These are phyloP conservation scores for Pentalonia nigronervosa DNA, from an alignment of 1,140 invertebrate genomes.

Conservation along the genomic window DNA sequence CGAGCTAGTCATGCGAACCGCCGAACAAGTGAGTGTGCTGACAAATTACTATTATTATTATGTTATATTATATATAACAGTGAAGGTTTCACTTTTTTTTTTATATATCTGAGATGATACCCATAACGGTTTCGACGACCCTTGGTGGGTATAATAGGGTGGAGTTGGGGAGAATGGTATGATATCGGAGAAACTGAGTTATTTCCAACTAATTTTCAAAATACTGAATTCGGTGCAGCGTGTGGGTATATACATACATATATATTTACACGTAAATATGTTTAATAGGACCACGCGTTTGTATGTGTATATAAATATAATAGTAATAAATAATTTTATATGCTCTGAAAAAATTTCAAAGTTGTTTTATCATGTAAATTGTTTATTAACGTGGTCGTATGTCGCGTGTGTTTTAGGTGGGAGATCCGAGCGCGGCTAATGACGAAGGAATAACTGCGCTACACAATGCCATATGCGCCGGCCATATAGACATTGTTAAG, in stretches of 20 bases:
- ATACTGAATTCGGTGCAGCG: no score
- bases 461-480: slow-evolving; percentile 99
- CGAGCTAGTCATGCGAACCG: slow-evolving; percentile 94
- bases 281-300: no score
- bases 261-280: no score
- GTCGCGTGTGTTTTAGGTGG: slow-evolving; percentile 67
- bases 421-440: slow-evolving; percentile 62
- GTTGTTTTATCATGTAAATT: background rate
- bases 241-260: no score
- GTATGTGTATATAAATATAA: background rate
- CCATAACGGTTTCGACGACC: background rate
- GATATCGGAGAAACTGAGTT: background rate
- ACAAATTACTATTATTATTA: background rate
- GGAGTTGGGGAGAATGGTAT: background rate
- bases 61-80: background rate
- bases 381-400: background rate
- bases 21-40: slow-evolving; percentile 72
- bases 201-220: no score
- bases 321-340: background rate
- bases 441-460: slow-evolving; percentile 96
- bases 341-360: background rate
- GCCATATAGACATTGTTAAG: slow-evolving; percentile 97
- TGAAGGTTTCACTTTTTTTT: background rate
- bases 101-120: background rate
- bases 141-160: background rate